phyloP scores from a whole-genome alignment of 2,113 vertebrate species.

The Sakesphorus luctuosus region DNA sequence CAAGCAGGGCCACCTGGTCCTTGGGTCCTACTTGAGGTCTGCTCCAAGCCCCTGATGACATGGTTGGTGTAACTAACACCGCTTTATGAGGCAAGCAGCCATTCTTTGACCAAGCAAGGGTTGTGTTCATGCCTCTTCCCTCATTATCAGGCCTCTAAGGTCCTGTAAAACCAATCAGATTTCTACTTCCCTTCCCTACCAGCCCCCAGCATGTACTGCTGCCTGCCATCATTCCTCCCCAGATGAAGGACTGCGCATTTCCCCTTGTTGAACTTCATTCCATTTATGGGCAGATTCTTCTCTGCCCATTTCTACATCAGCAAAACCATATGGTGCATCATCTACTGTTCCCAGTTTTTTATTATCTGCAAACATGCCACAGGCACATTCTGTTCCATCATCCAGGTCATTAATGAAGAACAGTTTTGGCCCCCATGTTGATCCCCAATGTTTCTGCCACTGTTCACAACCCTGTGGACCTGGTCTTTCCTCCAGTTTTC shows the following conservation, averaged over 20 bases:
- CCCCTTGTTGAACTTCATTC: background rate
- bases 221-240: background rate
- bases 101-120: background rate
- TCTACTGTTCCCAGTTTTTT: background rate
- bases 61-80: background rate
- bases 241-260: background rate
- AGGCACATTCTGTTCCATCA: background rate
- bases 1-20: background rate
- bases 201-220: background rate
- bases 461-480: background rate
- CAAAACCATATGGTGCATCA: background rate
- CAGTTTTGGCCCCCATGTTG: background rate
- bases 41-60: background rate
- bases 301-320: background rate
- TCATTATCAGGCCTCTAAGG: background rate
- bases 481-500: background rate
- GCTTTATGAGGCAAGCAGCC: background rate
- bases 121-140: background rate
- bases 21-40: background rate
- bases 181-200: background rate
- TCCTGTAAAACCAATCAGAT: background rate
- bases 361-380: background rate
- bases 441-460: background rate
- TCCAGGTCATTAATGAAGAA: background rate
- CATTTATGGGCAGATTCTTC: background rate